phyloP scores from a whole-genome alignment of 2,888 invertebrate species.

The Pimpla rufipes region DNA sequence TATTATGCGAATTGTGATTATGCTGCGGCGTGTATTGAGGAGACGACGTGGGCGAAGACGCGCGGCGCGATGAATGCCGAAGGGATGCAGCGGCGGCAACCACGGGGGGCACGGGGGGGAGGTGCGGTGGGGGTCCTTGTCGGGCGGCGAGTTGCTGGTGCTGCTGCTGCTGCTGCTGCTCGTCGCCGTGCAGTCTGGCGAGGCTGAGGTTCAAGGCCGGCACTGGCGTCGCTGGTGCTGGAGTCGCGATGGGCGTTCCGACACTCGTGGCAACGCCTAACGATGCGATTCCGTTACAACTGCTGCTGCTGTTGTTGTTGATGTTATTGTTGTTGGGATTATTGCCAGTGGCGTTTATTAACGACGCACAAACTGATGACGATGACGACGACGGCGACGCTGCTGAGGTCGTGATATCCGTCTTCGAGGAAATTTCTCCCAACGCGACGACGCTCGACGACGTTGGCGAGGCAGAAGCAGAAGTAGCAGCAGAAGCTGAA shows the following conservation, averaged over 20 bases:
- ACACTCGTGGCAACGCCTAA: constrained; percentile 68
- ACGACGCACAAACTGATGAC: constrained; percentile 73
- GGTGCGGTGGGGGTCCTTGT: constrained; percentile 72
- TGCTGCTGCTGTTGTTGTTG: constrained; percentile 45
- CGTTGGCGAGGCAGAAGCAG: too few relatives aligned
- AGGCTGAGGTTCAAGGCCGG: constrained; percentile 86
- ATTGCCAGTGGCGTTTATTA: constrained; percentile 59
- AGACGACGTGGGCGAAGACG: constrained; percentile 86
- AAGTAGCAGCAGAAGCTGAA: too few relatives aligned
- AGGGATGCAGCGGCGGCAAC: constrained; percentile 48
- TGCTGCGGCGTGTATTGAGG: constrained; percentile 84
- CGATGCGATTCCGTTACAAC: constrained; percentile 42
- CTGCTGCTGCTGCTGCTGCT: constrained; percentile 80
- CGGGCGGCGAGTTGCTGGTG: constrained; percentile 74
- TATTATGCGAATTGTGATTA: constrained; percentile 53
- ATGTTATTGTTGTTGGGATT: constrained; percentile 50
- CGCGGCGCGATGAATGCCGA: constrained; percentile 52
- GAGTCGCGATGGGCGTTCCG: constrained; percentile 74
- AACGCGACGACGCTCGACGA: not conserved
- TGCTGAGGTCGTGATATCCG: constrained; percentile 68
- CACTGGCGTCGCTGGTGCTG: constrained; percentile 74
- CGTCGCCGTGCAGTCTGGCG: constrained; percentile 86
- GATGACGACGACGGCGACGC: constrained; percentile 83
- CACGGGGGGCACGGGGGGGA: constrained; percentile 70
- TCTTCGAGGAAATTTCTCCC: constrained; percentile 40